Evolutionary conservation across 1,140 invertebrate species (phyloP).

Genomic region (Leptopilina clavipes): DNA sequence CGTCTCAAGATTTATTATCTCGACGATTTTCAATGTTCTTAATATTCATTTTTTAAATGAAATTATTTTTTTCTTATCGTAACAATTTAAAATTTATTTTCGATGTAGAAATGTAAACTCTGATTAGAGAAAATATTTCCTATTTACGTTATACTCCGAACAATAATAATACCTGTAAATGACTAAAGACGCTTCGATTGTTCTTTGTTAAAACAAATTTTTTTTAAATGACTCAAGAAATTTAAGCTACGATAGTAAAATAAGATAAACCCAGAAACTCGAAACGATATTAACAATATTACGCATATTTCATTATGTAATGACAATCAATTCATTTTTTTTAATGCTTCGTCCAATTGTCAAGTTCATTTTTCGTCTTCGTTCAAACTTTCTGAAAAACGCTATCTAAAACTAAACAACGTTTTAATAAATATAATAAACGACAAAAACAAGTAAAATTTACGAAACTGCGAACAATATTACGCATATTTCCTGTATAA

Average conservation of each 20-base stretch:
- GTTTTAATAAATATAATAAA: no score
- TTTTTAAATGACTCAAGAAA: neutral
- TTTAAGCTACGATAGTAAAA: slow-evolving; percentile 27
- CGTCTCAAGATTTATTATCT: neutral
- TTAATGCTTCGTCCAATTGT: no score
- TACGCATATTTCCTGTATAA: slow-evolving; percentile 6
- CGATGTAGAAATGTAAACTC: neutral
- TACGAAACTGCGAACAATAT: slow-evolving; percentile 12
- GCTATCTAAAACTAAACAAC: no score
- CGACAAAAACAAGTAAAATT: neutral
- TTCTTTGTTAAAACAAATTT: neutral
- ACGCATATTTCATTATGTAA: neutral
- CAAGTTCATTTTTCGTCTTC: no score
- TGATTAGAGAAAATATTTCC: neutral
- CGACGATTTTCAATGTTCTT: no score
- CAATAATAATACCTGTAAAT: neutral
- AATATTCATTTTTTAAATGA: neutral
- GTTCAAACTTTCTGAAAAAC: no score
- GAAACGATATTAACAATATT: slow-evolving; percentile 10
- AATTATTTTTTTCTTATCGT: neutral
- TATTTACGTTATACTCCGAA: neutral
- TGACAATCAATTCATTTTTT: no score
- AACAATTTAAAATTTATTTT: no score
- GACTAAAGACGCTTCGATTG: neutral
- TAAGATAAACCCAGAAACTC: slow-evolving; percentile 21